Conservation (phyloP, 53 echinoderm and acorn worm species). For the Zoroaster sp. region DNA sequence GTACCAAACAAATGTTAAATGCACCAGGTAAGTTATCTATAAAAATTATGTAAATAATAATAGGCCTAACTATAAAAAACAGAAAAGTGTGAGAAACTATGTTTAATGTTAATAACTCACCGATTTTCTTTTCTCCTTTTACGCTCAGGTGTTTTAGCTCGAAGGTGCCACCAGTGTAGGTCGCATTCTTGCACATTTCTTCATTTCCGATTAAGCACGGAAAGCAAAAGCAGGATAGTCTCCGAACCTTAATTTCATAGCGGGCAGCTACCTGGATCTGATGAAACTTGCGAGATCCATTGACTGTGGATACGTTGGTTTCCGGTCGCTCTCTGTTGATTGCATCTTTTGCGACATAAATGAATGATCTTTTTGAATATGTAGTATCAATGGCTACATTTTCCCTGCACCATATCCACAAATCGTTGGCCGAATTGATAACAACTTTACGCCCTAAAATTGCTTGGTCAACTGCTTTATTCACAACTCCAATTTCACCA, state of each 20-base stretch:
- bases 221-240: slow-evolving; percentile 56
- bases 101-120: too few species aligned
- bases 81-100: too few species aligned
- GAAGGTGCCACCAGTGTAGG: too few species aligned
- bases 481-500: slow-evolving; percentile 52
- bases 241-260: slow-evolving; percentile 14
- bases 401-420: slow-evolving; percentile 29
- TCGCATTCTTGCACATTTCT: too few species aligned
- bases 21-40: too few species aligned
- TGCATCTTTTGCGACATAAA: slow-evolving; percentile 14
- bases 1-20: too few species aligned
- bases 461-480: slow-evolving; percentile 40
- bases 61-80: too few species aligned
- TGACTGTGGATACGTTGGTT: slow-evolving; percentile 34
- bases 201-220: too few species aligned
- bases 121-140: too few species aligned
- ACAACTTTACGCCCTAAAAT: slow-evolving; percentile 40
- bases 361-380: slow-evolving; percentile 18
- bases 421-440: slow-evolving; percentile 29
- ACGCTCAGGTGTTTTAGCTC: too few species aligned
- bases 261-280: slow-evolving; percentile 3
- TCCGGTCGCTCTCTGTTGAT: slow-evolving; percentile 50
- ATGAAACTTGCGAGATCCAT: slow-evolving; percentile 50
- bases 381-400: slow-evolving; percentile 4
- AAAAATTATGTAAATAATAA: too few species aligned